Evolutionary conservation across 2,797 vertebrate genomes (phyloP).

Genomic region (Chromis chromis): DNA sequence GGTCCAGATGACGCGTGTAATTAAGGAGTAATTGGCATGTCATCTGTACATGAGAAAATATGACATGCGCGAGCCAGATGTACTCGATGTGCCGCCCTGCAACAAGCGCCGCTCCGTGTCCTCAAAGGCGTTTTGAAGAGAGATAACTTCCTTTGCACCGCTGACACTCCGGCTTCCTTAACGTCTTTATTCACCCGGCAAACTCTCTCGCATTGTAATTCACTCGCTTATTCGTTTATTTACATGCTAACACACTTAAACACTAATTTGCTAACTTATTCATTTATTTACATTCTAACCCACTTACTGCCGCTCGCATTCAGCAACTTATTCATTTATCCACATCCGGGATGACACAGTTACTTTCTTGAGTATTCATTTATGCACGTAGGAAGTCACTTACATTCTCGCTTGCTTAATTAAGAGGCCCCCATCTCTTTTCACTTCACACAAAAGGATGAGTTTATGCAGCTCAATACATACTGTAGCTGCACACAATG

Average conservation of each 20-base stretch:
- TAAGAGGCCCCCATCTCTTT: conserved; percentile 72
- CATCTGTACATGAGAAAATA: conserved; percentile 88
- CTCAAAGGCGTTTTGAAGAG: conserved; percentile 54
- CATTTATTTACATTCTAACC: conserved; percentile 88
- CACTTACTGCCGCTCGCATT: conserved; percentile 80
- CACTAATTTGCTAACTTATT: conserved; percentile 82
- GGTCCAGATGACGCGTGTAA: conserved; percentile 89
- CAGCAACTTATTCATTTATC: conserved; percentile 82
- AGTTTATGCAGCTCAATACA: conserved; percentile 65
- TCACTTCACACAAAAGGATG: conserved; percentile 66
- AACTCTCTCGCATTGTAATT: conserved; percentile 68
- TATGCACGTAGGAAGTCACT: conserved; percentile 79
- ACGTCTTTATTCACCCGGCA: conserved; percentile 63
- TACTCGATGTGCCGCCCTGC: conserved; percentile 44
- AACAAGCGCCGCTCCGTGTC: conserved; percentile 56
- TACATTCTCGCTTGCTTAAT: conserved; percentile 76
- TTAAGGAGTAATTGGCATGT: conserved; percentile 89
- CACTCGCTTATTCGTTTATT: conserved; percentile 77
- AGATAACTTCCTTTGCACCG: conserved; percentile 68
- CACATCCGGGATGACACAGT: conserved; percentile 81
- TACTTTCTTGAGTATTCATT: conserved; percentile 78
- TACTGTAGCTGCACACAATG: conserved; percentile 65
- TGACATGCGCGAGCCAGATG: conserved; percentile 80
- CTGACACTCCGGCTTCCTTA: conserved; percentile 60
- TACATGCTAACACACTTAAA: conserved; percentile 86